Conservation (phyloP, 2,797 vertebrate species). For the Microtus agrestis region DNA sequence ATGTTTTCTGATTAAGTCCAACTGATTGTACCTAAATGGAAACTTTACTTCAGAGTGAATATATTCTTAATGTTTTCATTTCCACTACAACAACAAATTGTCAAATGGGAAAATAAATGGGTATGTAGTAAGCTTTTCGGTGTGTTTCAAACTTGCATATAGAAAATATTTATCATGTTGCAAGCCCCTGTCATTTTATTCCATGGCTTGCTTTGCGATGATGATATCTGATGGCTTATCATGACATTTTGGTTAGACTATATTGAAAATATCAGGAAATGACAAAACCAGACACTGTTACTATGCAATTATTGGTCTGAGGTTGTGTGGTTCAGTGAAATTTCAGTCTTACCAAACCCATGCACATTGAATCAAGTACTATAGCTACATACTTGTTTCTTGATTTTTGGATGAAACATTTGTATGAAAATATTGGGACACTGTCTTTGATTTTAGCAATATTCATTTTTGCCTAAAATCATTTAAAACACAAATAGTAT, state of each 20-base stretch:
- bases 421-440: not conserved
- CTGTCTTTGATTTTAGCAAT: not conserved
- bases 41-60: conserved; percentile 79
- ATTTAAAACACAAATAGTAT: not conserved
- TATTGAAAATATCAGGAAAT: not conserved
- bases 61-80: conserved; percentile 78
- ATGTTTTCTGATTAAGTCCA: conserved; percentile 84
- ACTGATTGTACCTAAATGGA: conserved; percentile 78
- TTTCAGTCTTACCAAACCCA: not conserved
- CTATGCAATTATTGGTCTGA: not conserved
- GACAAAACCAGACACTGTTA: not conserved
- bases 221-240: conserved; percentile 49
- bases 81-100: conserved; percentile 67
- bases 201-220: conserved; percentile 44
- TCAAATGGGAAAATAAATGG: conserved; percentile 59
- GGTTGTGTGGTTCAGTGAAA: not conserved
- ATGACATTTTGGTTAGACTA: not conserved
- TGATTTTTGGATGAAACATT: not conserved
- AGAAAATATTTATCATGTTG: not conserved
- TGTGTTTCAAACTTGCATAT: conserved; percentile 32
- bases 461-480: not conserved
- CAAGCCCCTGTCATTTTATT: conserved; percentile 58
- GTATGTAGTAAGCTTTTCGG: not conserved
- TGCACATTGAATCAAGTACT: not conserved
- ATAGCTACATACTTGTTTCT: not conserved